A percentile compares a stretch with the other conserved stretches of the same genome.
These are phyloP conservation scores for Linepithema humile DNA, from an alignment of 1,140 invertebrate genomes.

Conservation along the genomic window DNA sequence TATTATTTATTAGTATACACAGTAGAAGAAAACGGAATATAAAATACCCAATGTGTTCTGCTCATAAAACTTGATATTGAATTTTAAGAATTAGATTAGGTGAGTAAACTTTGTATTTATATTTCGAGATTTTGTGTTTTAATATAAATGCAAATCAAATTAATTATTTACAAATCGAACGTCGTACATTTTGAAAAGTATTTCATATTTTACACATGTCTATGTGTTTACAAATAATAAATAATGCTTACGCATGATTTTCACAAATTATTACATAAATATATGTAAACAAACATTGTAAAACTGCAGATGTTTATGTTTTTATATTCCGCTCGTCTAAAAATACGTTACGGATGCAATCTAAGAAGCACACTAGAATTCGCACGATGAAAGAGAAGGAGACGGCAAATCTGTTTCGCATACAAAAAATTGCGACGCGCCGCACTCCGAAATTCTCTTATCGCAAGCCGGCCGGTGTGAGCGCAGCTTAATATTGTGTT, in stretches of 20 bases:
- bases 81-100: neutral
- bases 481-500: conserved; percentile 56
- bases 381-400: neutral
- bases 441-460: conserved; percentile 30
- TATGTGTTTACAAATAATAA: neutral
- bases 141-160: neutral
- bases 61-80: neutral
- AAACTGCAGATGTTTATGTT: neutral
- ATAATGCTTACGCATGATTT: neutral
- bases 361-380: neutral
- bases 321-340: neutral
- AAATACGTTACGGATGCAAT: neutral
- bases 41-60: neutral
- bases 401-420: neutral
- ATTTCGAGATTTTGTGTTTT: neutral
- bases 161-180: too few relatives aligned
- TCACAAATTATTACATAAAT: neutral
- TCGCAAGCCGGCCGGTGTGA: conserved; percentile 25
- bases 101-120: neutral
- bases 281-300: neutral
- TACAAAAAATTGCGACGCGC: too few relatives aligned
- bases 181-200: too few relatives aligned
- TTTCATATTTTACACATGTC: neutral
- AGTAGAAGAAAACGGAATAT: neutral
- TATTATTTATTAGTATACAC: neutral